A percentile compares a stretch with the other conserved stretches of the same genome.
Conservation (phyloP, 2,113 vertebrate species). For the Microtus ochrogaster region DNA sequence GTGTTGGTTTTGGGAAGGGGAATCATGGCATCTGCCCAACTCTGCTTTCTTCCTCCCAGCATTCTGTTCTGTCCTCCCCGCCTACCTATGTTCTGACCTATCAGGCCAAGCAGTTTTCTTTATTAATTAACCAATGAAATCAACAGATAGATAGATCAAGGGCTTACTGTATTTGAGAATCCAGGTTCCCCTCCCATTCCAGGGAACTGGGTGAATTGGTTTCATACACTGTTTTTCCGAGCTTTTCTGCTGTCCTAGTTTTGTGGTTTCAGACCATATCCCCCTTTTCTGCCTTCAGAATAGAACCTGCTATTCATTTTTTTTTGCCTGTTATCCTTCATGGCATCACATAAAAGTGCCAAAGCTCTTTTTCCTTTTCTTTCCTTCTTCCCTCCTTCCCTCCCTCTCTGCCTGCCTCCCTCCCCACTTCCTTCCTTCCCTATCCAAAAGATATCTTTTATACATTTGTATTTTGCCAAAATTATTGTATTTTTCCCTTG, state of each 20-base stretch:
- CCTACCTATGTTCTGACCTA: no score
- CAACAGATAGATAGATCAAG: no score
- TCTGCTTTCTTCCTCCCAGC: no score
- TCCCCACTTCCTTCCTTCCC: neutral
- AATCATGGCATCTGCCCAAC: no score
- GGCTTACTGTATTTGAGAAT: neutral
- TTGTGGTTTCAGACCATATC: neutral
- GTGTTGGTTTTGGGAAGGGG: no score
- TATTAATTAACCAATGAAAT: no score
- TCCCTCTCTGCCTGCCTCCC: neutral
- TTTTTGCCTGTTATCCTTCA: neutral
- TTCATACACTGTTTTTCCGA: neutral
- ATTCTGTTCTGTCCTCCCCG: no score
- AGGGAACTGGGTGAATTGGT: neutral
- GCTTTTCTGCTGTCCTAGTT: neutral
- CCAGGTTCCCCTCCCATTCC: neutral
- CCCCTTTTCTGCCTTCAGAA: neutral
- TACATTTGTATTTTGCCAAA: constrained; percentile 14
- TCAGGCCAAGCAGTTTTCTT: no score
- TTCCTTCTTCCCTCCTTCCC: neutral
- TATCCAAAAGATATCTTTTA: neutral
- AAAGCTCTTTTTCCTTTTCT: neutral
- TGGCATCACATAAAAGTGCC: neutral
- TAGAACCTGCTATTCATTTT: neutral
- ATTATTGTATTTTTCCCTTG: neutral